Percentiles rank a stretch among this genome's conserved stretches.
These are phyloP conservation scores for Phthorimaea operculella DNA, from an alignment of 1,140 invertebrate species.

Conservation along the genomic window DNA sequence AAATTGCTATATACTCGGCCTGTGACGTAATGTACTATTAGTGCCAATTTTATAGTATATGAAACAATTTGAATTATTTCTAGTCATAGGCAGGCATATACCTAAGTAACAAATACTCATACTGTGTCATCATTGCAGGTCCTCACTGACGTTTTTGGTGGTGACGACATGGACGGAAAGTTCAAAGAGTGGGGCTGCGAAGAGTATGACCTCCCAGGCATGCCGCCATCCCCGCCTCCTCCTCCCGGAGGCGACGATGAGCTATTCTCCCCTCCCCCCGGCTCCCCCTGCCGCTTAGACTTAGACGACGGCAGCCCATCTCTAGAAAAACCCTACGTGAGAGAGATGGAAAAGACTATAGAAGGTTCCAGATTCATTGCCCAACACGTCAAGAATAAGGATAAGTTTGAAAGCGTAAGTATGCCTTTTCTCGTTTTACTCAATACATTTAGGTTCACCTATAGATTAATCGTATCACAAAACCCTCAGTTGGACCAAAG, in stretches of 20 bases:
- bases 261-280: slow-evolving; percentile 77
- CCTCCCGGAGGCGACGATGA: slow-evolving; percentile 83
- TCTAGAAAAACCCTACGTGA: slow-evolving; percentile 79
- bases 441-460: neutral
- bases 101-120: too few relatives aligned
- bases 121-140: slow-evolving; percentile 39
- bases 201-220: slow-evolving; percentile 77
- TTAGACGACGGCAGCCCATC: slow-evolving; percentile 79
- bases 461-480: too few relatives aligned
- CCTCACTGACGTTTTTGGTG: slow-evolving; percentile 78
- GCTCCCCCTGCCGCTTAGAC: slow-evolving; percentile 66
- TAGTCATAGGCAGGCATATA: too few relatives aligned
- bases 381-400: slow-evolving; percentile 93
- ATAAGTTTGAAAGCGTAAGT: slow-evolving; percentile 93
- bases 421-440: slow-evolving; percentile 8
- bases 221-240: slow-evolving; percentile 72
- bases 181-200: slow-evolving; percentile 76
- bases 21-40: too few relatives aligned
- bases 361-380: slow-evolving; percentile 92
- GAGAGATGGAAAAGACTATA: slow-evolving; percentile 88
- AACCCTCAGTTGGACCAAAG: neutral
- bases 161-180: slow-evolving; percentile 77
- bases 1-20: too few relatives aligned
- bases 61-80: too few relatives aligned
- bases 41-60: too few relatives aligned